A percentile compares a stretch with the other conserved stretches of the same genome.
These are phyloP conservation scores for Ypsolopha scabrella DNA, from an alignment of 2,888 invertebrate species.

Conservation along the genomic window DNA sequence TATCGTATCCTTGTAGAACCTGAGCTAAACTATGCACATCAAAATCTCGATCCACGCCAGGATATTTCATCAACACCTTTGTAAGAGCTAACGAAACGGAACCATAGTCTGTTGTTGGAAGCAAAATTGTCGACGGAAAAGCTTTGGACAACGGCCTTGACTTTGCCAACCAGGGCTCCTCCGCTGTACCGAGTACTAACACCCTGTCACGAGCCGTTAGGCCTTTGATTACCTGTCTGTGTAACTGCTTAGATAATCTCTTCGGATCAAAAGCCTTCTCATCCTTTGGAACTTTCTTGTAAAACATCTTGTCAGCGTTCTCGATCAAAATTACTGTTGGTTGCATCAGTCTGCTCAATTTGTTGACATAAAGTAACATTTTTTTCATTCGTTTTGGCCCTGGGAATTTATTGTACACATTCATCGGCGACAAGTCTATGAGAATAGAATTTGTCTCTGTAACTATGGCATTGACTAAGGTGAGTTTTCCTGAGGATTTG, in stretches of 20 bases:
- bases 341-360: constrained; percentile 75
- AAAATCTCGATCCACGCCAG: constrained; percentile 69
- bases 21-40: constrained; percentile 70
- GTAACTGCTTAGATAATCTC: constrained; percentile 75
- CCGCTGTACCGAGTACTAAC: constrained; percentile 76
- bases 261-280: constrained; percentile 77
- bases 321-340: constrained; percentile 81
- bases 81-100: constrained; percentile 68
- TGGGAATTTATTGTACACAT: constrained; percentile 76
- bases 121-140: constrained; percentile 68
- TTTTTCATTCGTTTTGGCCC: constrained; percentile 76
- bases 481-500: constrained; percentile 76
- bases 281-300: constrained; percentile 73
- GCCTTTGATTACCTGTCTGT: constrained; percentile 76
- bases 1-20: constrained; percentile 63
- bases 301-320: constrained; percentile 76
- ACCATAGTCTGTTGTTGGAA: constrained; percentile 71
- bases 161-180: constrained; percentile 75
- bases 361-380: constrained; percentile 75
- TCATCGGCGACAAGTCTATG: constrained; percentile 80
- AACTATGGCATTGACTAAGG: constrained; percentile 79
- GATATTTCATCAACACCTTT: constrained; percentile 69
- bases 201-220: constrained; percentile 75
- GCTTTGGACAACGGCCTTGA: constrained; percentile 55
- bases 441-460: constrained; percentile 80